Conservation (phyloP, 2,113 vertebrate species). For the Saiga tatarica region DNA sequence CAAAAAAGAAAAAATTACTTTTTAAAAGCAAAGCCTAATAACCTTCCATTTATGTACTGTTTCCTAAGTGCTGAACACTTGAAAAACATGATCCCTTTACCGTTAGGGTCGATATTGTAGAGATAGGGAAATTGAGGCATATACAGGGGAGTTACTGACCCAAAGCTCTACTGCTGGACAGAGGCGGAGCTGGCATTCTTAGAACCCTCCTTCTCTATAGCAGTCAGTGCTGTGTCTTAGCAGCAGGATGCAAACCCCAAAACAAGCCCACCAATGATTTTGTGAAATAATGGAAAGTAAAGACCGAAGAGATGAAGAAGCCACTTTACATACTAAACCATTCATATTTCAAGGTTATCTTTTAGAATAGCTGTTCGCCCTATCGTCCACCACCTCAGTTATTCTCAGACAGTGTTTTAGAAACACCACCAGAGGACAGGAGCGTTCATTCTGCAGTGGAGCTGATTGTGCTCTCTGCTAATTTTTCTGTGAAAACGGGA, state of each 20-base stretch:
- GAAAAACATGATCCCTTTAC: background rate
- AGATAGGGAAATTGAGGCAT: background rate
- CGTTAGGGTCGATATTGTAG: background rate
- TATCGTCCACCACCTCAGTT: background rate
- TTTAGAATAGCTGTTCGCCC: background rate
- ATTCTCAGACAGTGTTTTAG: background rate
- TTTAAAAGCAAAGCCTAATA: background rate
- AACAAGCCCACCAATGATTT: background rate
- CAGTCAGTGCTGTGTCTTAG: background rate
- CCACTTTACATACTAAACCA: background rate
- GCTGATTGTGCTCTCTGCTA: background rate
- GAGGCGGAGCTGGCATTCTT: background rate
- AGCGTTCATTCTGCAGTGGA: background rate
- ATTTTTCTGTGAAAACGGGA: background rate
- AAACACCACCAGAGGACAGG: background rate
- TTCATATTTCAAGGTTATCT: background rate
- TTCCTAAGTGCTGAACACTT: background rate
- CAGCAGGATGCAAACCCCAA: background rate
- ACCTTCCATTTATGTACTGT: background rate
- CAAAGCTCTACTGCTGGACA: background rate
- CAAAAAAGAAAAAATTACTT: background rate
- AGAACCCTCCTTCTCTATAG: fast-evolving
- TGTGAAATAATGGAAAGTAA: background rate
- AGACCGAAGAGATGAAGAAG: background rate
- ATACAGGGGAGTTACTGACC: background rate